Percentiles rank a stretch among this genome's conserved stretches.
Conservation (phyloP, 2,113 vertebrate species). For the Trachemys scripta region DNA sequence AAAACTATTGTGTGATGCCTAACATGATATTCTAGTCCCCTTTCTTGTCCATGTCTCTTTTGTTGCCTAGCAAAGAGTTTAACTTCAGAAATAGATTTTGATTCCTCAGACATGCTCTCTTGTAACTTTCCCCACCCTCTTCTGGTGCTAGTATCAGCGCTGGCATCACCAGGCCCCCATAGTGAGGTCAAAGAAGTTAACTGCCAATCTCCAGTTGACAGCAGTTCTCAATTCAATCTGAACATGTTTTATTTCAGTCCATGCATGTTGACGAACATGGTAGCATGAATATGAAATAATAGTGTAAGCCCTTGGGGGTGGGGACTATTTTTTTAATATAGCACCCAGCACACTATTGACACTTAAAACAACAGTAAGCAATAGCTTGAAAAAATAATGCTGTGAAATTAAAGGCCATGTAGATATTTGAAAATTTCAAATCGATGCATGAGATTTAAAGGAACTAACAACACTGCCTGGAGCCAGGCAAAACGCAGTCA, state of each 20-base stretch:
- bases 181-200: background rate
- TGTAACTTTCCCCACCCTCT: background rate
- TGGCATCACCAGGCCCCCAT: background rate
- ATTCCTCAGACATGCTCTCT: background rate
- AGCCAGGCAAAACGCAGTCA: background rate
- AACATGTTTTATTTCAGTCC: background rate
- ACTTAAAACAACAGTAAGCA: background rate
- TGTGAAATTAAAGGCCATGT: background rate
- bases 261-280: background rate
- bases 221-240: background rate
- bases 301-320: background rate
- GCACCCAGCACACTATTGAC: background rate
- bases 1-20: background rate
- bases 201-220: background rate
- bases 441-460: background rate
- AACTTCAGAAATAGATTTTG: background rate
- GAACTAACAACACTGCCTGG: background rate
- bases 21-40: background rate
- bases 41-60: background rate
- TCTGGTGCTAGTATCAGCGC: background rate
- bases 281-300: background rate
- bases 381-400: background rate
- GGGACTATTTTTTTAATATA: background rate
- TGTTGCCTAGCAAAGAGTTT: background rate
- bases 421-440: background rate